Percentiles rank a stretch among this genome's conserved stretches.
Evolutionary conservation across 2,113 vertebrate genomes (phyloP).

Genomic region (Mastomys natalensis): DNA sequence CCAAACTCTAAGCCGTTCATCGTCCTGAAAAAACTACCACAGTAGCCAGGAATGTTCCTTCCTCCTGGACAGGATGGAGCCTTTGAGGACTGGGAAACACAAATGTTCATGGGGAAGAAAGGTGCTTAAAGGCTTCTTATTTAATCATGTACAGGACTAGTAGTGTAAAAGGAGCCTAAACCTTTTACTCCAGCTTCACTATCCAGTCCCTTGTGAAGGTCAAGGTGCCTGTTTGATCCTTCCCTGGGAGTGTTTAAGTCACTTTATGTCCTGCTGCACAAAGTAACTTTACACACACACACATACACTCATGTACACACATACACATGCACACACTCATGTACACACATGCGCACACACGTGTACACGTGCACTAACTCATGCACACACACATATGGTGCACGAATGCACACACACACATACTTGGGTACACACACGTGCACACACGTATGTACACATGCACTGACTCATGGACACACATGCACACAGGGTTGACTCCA

Average conservation of each 20-base stretch:
- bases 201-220: not conserved
- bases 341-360: no score
- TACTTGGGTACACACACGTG: not conserved
- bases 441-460: no score
- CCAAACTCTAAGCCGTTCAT: no score
- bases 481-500: not conserved
- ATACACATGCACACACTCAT: not conserved
- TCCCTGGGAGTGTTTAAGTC: not conserved
- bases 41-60: not conserved
- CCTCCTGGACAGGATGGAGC: not conserved
- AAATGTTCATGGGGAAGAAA: not conserved
- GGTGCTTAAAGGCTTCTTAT: not conserved
- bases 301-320: not conserved
- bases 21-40: not conserved
- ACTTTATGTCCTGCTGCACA: not conserved
- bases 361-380: no score
- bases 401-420: no score
- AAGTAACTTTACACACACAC: not conserved
- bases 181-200: no score
- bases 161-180: not conserved
- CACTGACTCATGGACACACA: not conserved
- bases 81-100: not conserved
- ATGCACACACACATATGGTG: no score
- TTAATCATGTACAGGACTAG: no score
- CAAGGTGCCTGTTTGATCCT: fast-evolving